Evolutionary conservation across 1,140 invertebrate genomes (phyloP).

Genomic region (Lordiphosa clarofinis): DNA sequence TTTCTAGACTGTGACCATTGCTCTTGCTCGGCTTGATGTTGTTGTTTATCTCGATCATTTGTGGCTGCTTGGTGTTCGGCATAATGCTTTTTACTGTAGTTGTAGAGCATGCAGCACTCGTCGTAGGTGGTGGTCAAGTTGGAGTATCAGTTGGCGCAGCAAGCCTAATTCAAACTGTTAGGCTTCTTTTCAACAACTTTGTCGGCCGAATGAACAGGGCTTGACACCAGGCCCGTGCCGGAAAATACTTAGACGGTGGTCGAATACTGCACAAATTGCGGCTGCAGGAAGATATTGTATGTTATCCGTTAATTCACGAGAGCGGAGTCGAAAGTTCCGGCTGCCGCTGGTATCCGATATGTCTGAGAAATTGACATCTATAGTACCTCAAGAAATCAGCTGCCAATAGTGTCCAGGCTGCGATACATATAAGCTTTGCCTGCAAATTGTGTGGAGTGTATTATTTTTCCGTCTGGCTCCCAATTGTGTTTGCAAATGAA

Average conservation of each 20-base stretch:
- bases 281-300: conserved; percentile 65
- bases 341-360: conserved; percentile 82
- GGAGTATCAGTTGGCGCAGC: no score
- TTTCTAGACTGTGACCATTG: no score
- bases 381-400: no score
- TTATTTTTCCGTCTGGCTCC: conserved; percentile 10
- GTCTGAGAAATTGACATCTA: no score
- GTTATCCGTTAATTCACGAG: conserved; percentile 81
- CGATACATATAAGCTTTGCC: conserved; percentile 80
- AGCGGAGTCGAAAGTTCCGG: conserved; percentile 81
- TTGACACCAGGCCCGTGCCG: no score
- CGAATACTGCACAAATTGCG: conserved; percentile 11
- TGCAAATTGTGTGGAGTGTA: conserved; percentile 18
- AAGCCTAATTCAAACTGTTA: no score
- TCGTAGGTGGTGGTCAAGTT: no score
- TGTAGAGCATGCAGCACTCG: conserved; percentile 82
- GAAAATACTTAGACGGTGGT: conserved; percentile 23
- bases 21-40: no score
- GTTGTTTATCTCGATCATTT: conserved; percentile 82
- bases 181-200: conserved; percentile 81
- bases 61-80: conserved; percentile 54
- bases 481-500: conserved; percentile 11
- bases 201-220: conserved; percentile 1
- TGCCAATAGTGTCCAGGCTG: no score
- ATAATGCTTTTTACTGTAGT: no score